Evolutionary conservation across 2,888 invertebrate genomes (phyloP), one percentile per base, ranked within the genome.

Genomic region (Mythimna pallens): DNA sequence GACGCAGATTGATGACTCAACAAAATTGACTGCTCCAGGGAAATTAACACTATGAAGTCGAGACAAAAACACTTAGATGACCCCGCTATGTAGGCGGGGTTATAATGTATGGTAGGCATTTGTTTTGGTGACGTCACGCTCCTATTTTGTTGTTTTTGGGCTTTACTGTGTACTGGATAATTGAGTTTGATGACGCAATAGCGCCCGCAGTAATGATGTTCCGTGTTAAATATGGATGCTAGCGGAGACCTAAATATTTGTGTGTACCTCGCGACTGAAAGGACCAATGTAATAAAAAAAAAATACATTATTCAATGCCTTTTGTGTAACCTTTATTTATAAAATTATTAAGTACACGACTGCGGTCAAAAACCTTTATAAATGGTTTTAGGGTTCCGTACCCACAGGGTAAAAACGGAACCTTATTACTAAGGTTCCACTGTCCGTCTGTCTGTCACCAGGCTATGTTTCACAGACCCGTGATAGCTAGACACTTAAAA

Each of bases 1-100:
- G 93, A 93, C 91, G 81, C 84, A 87, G 92, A 93, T 93, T 91
- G 93, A 93, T 93, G 89, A 86, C 81, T 79, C 76, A 76, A 73
- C 80, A 83, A 85, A 87, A 90, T 90, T 88, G 90, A 91, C 90
- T 90, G 89, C 93, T 91, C 93, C 78, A 72, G 92, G 93, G 93
- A 93, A 93, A 94, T 93, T 92, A 93, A 90, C 91, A 91, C 87
- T 84, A 81, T 70, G 86, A 81, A 87, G 82, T 75, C 81, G 71
- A 73, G 85, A 87, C 85, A 86, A 85, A 85, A 83, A 85, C 81
- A 85, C 83, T 86, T 80, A 76, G 73, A 66, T 82, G 76, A 84
- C 78, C 82, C 73, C 20, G 71, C 71, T 70, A 68, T 70, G 66
- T 81, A 34, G 75, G 59, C 65, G 52, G 57, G 68, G 67, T 70